Conservation (phyloP, 2,888 invertebrate genomes). For the Acronicta alni region DNA sequence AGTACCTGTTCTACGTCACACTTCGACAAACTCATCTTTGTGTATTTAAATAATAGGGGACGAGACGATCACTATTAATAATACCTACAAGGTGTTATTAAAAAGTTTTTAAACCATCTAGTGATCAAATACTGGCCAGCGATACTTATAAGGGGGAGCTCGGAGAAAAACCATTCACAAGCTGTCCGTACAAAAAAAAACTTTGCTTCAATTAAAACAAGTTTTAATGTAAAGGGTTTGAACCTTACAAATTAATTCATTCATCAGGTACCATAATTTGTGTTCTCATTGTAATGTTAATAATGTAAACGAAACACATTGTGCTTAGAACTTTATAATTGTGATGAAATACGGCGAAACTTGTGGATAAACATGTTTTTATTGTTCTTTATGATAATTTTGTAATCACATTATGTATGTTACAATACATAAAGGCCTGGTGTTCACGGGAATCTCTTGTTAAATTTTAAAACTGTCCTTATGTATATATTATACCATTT, state of each 20-base stretch:
- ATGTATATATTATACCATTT: too few species aligned
- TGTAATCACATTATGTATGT: background rate
- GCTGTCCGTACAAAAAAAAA: conserved; percentile 19
- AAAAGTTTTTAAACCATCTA: conserved; percentile 1
- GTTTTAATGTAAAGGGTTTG: conserved; percentile 26
- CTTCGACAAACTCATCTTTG: background rate
- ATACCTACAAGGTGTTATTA: background rate
- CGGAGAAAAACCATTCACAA: background rate
- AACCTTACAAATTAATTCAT: conserved; percentile 41
- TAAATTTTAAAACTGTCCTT: too few species aligned
- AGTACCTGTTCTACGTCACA: conserved; percentile 16
- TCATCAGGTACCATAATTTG: conserved; percentile 42
- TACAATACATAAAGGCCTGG: background rate
- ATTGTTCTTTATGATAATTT: conserved; percentile 23
- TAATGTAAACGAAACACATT: conserved; percentile 35
- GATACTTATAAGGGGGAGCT: background rate
- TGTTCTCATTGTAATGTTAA: conserved; percentile 46
- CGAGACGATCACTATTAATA: too few species aligned
- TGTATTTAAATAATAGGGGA: too few species aligned
- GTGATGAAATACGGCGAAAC: conserved; percentile 31
- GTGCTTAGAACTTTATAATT: conserved; percentile 27
- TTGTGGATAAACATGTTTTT: conserved; percentile 31
- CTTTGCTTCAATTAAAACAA: conserved; percentile 26
- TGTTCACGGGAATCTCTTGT: background rate
- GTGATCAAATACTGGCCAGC: background rate